Evolutionary conservation across 2,797 vertebrate species (phyloP).

Genomic region (Syngnathus acus): DNA sequence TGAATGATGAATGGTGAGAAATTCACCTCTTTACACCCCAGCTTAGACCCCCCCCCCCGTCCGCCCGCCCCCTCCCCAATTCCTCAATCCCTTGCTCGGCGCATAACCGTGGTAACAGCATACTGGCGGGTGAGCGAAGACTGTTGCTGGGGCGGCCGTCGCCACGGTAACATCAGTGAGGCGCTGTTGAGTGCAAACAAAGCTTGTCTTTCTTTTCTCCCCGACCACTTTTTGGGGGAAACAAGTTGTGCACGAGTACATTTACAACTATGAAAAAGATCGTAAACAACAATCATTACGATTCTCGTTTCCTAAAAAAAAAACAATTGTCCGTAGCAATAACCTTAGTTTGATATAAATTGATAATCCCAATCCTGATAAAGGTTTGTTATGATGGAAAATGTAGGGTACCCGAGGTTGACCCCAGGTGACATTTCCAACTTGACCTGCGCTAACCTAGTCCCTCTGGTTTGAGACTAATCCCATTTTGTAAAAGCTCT

Average conservation of each 20-base stretch:
- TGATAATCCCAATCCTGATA: not conserved
- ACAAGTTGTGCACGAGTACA: not conserved
- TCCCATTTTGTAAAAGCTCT: conserved; percentile 14
- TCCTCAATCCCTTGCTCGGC: conserved; percentile 18
- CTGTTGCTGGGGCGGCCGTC: conserved; percentile 27
- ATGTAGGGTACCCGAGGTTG: conserved; percentile 1
- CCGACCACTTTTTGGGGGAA: not conserved
- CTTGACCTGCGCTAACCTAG: conserved; percentile 11
- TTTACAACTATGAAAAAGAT: not conserved
- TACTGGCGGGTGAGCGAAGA: conserved; percentile 18
- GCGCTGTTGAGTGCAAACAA: conserved; percentile 15
- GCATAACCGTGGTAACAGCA: conserved; percentile 46
- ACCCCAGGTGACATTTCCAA: not conserved
- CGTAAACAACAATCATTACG: not conserved
- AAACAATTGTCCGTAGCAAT: not conserved
- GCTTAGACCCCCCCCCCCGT: too few species aligned
- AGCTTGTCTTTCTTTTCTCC: not conserved
- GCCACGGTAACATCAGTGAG: conserved; percentile 41
- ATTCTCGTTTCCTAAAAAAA: not conserved
- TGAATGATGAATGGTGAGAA: conserved; percentile 13
- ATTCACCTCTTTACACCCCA: not conserved
- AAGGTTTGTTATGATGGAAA: not conserved
- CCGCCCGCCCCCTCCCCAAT: conserved; percentile 15
- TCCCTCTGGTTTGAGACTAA: conserved; percentile 24
- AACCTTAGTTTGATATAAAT: not conserved